Conservation (phyloP, 2,797 vertebrate genomes). For the Molossus alvarezi region DNA sequence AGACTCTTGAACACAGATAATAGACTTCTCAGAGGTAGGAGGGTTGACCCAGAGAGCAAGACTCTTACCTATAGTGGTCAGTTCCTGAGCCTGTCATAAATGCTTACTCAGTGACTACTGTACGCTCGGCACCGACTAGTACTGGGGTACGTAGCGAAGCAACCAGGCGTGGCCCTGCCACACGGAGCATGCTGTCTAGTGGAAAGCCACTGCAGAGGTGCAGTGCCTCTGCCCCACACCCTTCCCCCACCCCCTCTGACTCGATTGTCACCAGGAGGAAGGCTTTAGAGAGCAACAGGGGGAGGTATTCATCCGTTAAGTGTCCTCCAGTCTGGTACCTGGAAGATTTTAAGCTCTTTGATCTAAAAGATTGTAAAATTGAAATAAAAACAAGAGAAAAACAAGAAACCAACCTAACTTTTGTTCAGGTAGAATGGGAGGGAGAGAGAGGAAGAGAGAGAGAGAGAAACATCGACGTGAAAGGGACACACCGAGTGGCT, state of each 20-base stretch:
- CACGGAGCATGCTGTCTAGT: fast-evolving
- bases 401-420: not conserved
- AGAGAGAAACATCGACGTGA: too few species aligned
- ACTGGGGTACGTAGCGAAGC: not conserved
- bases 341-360: not conserved
- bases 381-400: not conserved
- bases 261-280: not conserved
- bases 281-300: not conserved
- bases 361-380: slow-evolving; percentile 29
- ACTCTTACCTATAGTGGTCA: not conserved
- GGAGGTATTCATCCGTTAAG: not conserved
- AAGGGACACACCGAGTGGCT: too few species aligned
- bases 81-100: not conserved
- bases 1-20: not conserved
- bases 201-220: not conserved
- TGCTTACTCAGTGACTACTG: not conserved
- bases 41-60: slow-evolving; percentile 8
- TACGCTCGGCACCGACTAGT: too few species aligned
- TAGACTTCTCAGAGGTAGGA: not conserved
- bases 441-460: too few species aligned
- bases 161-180: fast-evolving
- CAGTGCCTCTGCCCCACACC: not conserved
- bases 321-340: not conserved
- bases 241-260: not conserved
- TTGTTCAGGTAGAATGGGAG: too few species aligned